phyloP scores from a whole-genome alignment of 2,797 vertebrate species.

The Silurus lanzhouensis region DNA sequence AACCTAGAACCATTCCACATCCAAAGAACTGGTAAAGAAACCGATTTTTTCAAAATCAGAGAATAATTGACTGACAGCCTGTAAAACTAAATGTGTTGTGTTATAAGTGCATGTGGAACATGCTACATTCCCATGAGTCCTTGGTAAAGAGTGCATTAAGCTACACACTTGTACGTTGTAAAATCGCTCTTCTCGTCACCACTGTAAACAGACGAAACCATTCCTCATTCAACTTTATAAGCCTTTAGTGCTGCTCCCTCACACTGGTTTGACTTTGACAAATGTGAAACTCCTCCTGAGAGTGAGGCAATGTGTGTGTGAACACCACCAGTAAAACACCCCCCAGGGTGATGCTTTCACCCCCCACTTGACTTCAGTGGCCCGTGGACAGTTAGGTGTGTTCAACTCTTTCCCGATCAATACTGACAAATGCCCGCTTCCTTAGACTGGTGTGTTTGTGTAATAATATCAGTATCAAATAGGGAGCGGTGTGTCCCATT shows the following conservation, averaged over 20 bases:
- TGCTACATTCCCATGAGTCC: background rate
- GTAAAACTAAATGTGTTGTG: background rate
- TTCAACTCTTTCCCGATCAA: constrained; percentile 56
- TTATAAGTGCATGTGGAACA: background rate
- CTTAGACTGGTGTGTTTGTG: constrained; percentile 67
- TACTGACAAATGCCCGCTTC: constrained; percentile 67
- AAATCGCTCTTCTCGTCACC: background rate
- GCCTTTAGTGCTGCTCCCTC: constrained; percentile 18
- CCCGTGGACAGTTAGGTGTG: constrained; percentile 65
- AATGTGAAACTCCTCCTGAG: constrained; percentile 28
- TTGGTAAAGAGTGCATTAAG: background rate
- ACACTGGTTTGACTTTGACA: constrained; percentile 38
- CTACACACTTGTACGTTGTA: background rate
- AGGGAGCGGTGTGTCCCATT: constrained; percentile 45
- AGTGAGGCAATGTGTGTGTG: constrained; percentile 42
- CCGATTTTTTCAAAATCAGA: background rate
- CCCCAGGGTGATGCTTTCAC: constrained; percentile 53
- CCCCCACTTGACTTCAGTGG: constrained; percentile 71
- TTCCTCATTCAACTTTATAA: constrained; percentile 19
- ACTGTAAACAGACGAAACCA: background rate
- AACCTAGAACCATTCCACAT: background rate
- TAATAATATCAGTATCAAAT: constrained; percentile 71
- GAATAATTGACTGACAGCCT: background rate
- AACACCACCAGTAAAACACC: constrained; percentile 49
- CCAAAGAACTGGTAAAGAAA: background rate